phyloP scores from a whole-genome alignment of 2,888 invertebrate species.

The Gibbula magus region DNA sequence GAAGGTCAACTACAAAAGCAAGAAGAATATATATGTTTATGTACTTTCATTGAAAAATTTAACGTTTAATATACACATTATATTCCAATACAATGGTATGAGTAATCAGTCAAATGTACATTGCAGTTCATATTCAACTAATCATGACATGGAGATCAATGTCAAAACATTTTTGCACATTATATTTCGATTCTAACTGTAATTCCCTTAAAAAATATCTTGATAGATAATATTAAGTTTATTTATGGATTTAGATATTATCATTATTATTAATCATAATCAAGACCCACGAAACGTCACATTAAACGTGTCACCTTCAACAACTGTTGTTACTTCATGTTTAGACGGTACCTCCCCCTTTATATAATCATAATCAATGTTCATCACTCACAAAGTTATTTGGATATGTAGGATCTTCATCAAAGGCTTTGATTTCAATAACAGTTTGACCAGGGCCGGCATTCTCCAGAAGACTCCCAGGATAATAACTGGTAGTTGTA shows the following conservation, averaged over 20 bases:
- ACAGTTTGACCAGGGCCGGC: conserved; percentile 96
- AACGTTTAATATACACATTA: background rate
- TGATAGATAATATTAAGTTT: too few species aligned
- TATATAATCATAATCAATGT: too few species aligned
- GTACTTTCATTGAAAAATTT: background rate
- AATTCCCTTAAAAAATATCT: too few species aligned
- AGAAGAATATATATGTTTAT: background rate
- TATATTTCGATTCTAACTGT: too few species aligned
- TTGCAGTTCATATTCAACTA: too few species aligned
- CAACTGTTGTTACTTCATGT: conserved; percentile 70
- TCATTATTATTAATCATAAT: too few species aligned
- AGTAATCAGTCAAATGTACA: too few species aligned
- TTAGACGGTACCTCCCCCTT: too few species aligned
- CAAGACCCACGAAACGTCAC: conserved; percentile 94
- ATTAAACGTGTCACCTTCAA: conserved; percentile 67
- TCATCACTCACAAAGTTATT: conserved; percentile 56
- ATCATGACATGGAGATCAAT: too few species aligned
- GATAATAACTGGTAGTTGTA: conserved; percentile 87
- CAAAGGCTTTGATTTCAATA: conserved; percentile 69
- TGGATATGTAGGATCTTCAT: conserved; percentile 65
- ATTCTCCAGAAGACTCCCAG: conserved; percentile 96
- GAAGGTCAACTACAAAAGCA: background rate
- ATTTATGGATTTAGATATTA: too few species aligned
- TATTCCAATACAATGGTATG: too few species aligned
- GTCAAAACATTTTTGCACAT: too few species aligned